A percentile compares a stretch with the other conserved stretches of the same genome.
Evolutionary conservation across 2,888 invertebrate genomes (phyloP).

Genomic region (Cryptosula pallasiana): DNA sequence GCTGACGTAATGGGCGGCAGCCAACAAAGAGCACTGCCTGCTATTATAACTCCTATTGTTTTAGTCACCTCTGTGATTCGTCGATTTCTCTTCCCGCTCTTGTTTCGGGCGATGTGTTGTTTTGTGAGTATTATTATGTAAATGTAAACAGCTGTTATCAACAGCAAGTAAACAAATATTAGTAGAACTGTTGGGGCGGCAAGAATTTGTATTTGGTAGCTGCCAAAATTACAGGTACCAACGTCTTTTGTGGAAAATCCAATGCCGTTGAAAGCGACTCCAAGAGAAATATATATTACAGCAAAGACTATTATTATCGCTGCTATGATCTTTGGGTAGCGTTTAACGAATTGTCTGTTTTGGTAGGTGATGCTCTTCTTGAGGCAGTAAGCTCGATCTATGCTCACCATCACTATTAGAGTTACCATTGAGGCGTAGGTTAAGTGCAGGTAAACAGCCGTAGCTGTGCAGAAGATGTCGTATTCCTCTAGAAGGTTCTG

Average conservation of each 20-base stretch:
- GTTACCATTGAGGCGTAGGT: constrained; percentile 17
- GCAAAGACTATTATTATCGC: not conserved
- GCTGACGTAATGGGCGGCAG: constrained; percentile 12
- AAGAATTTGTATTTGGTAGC: not conserved
- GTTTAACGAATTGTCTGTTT: not conserved
- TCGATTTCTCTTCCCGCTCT: not conserved
- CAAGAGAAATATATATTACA: not conserved
- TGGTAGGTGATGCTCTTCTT: constrained; percentile 8
- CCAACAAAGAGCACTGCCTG: not conserved
- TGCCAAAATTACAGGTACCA: constrained; percentile 17
- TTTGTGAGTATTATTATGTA: not conserved
- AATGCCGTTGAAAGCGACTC: not conserved
- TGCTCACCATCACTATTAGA: constrained; percentile 8
- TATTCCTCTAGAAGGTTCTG: not conserved
- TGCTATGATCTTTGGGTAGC: not conserved
- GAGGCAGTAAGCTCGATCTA: constrained; percentile 8
- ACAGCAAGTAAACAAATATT: not conserved
- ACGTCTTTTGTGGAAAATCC: constrained; percentile 22
- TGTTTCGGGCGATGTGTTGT: not conserved
- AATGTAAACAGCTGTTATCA: constrained; percentile 1
- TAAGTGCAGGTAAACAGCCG: constrained; percentile 10
- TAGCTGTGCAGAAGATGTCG: not conserved
- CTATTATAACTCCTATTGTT: not conserved
- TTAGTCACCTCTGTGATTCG: not conserved
- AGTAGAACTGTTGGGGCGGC: not conserved